Base-by-base conservation (phyloP, 2,113 vertebrate species). In the Carlito syrichta region DNA sequence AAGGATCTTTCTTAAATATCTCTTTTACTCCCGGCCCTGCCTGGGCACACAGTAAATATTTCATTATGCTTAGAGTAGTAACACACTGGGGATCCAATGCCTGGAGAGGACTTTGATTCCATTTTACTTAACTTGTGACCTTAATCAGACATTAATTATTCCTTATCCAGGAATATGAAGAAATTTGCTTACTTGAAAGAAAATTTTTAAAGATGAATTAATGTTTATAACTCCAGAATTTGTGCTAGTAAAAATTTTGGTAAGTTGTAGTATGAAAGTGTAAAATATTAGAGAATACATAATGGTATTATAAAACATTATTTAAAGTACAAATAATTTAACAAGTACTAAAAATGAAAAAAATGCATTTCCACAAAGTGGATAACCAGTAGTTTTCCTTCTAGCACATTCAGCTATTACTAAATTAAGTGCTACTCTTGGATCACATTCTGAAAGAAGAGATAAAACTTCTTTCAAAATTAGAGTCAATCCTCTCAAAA, bases 1-100 rank as follows among this genome's bases (percentile, higher is more conserved):
- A 43, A 86, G 77, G 91, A 43, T 89, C 86, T 93, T 35, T 89
- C 78, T 86, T 90, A 32, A 48, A 48, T 95, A 58, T 92, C 91
- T 91, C 43, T 95, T 94, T 96, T 74, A 77, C 76, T 94, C 38
- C 30, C 0, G 12, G 71, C 35, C 73, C 91, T 89, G 77, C 38
- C 78, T 85, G 52, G 89, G 56, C 91, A 86, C 58, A 79, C 89
- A 48, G 69, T 98, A 96, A 96, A 97, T 96, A 97, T 89, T 95
- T 96, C 85, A 97, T 97, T 78, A 73, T 89, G 38, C 77, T 84
- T 62, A 32, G 45, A 94, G 78, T 86, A 93, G 32, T 81, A 86
- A 25, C 91, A 68, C 58, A 23, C 54, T 68, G 81, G 63, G 69
- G 73, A 77, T 66, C 81, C n/a, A 92, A 86, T 60, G 38, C 88